Evolutionary conservation across 2,797 vertebrate species (phyloP).

Genomic region (Moxostoma hubbsi): DNA sequence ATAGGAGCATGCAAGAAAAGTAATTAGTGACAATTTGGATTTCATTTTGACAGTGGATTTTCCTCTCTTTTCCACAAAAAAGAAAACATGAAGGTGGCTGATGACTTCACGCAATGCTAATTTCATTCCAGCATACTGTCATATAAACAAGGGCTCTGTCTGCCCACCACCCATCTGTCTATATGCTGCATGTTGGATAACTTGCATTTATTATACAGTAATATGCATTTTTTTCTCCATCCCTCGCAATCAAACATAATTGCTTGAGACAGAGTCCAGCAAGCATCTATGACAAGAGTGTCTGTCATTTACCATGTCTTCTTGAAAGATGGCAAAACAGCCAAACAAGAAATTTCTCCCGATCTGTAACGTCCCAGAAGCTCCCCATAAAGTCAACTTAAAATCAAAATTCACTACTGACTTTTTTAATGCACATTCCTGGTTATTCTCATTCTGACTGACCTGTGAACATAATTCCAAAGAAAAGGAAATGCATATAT

Average conservation of each 20-base stretch:
- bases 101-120: slow-evolving; percentile 24
- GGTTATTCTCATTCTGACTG: no score
- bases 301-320: neutral
- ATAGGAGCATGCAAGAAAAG: no score
- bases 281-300: slow-evolving; percentile 6
- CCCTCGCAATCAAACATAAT: slow-evolving; percentile 68
- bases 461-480: no score
- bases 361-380: neutral
- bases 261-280: slow-evolving; percentile 59
- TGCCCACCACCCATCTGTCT: slow-evolving; percentile 34
- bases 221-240: slow-evolving; percentile 62
- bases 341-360: neutral
- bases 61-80: neutral
- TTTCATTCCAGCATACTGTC: slow-evolving; percentile 18
- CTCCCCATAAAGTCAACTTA: no score
- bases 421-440: no score
- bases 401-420: no score
- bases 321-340: neutral
- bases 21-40: no score
- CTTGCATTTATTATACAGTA: slow-evolving; percentile 53
- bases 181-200: slow-evolving; percentile 51
- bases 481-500: no score
- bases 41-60: no score
- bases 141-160: slow-evolving; percentile 11
- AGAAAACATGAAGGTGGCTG: neutral